phyloP scores from a whole-genome alignment of 1,140 invertebrate genomes.

The Drosophila funebris region DNA sequence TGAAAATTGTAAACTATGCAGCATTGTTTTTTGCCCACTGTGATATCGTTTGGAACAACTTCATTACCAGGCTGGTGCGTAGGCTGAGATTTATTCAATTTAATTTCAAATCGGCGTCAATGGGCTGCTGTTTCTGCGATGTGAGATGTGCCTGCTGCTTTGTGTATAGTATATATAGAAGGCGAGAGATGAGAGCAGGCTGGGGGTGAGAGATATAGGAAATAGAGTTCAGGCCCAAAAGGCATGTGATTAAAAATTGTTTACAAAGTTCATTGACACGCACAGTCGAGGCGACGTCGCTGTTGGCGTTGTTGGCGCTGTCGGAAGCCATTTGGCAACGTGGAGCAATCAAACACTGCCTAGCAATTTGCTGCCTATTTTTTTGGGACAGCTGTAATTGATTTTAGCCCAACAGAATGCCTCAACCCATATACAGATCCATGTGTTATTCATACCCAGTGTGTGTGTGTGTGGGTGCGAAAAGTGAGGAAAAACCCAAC shows the following conservation, averaged over 20 bases:
- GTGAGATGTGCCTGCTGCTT: background rate
- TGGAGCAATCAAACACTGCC: slow-evolving; percentile 49
- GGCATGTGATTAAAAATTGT: slow-evolving; percentile 79
- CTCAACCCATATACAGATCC: background rate
- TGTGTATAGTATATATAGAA: background rate
- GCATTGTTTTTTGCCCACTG: slow-evolving; percentile 15
- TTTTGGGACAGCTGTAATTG: slow-evolving; percentile 39
- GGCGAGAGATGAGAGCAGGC: background rate
- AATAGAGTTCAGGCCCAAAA: slow-evolving; percentile 28
- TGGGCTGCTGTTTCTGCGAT: slow-evolving; percentile 20
- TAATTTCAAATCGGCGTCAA: slow-evolving; percentile 76
- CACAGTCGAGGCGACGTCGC: slow-evolving; percentile 4
- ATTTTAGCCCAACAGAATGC: slow-evolving; percentile 24
- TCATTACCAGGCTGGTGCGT: slow-evolving; percentile 62
- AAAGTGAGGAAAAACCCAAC: background rate
- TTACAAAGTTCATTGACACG: slow-evolving; percentile 78
- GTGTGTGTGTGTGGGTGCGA: too few relatives aligned
- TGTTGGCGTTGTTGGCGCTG: background rate
- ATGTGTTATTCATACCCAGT: too few relatives aligned
- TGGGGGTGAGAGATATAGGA: background rate
- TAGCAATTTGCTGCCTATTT: slow-evolving; percentile 58
- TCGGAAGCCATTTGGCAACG: slow-evolving; percentile 41
- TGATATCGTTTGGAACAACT: slow-evolving; percentile 29
- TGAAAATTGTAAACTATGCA: too few relatives aligned
- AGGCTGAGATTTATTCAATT: slow-evolving; percentile 76